Percentiles rank a stretch among this genome's conserved stretches.
Conservation (phyloP, 2,888 invertebrate species). For the Pogonocherus hispidulus region DNA sequence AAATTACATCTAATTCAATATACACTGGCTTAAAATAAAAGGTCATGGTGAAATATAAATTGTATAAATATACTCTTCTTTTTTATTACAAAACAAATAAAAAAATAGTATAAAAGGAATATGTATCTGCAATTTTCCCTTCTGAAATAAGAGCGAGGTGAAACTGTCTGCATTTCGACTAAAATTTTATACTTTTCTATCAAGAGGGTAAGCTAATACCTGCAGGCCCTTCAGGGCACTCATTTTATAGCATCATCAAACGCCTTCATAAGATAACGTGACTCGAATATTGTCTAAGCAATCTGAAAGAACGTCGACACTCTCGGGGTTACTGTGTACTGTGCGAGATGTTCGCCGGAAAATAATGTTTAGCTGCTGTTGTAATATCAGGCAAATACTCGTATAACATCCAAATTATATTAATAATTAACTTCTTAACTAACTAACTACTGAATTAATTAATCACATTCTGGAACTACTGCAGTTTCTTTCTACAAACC, state of each 20-base stretch:
- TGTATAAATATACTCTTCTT: neutral
- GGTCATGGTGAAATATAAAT: too few relatives aligned
- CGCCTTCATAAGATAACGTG: constrained; percentile 53
- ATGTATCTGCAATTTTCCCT: constrained; percentile 11
- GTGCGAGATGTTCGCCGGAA: neutral
- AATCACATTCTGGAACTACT: too few relatives aligned
- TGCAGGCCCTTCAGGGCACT: constrained; percentile 32
- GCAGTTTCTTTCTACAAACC: too few relatives aligned
- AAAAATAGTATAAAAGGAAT: neutral
- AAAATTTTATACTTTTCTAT: constrained; percentile 40
- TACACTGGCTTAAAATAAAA: too few relatives aligned
- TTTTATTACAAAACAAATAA: constrained; percentile 10
- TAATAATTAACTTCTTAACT: too few relatives aligned
- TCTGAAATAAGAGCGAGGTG: neutral
- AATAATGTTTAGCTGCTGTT: too few relatives aligned
- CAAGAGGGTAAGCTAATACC: constrained; percentile 28
- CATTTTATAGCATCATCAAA: constrained; percentile 53
- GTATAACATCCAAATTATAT: too few relatives aligned
- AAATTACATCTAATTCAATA: too few relatives aligned
- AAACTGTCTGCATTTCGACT: constrained; percentile 13
- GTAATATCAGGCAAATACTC: too few relatives aligned
- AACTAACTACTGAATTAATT: too few relatives aligned
- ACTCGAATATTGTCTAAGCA: constrained; percentile 46
- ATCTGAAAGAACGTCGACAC: constrained; percentile 36
- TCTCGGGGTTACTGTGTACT: neutral